A percentile compares a stretch with the other conserved stretches of the same genome.
Conservation (phyloP, 2,888 invertebrate genomes). For the Antheraea yamamai region DNA sequence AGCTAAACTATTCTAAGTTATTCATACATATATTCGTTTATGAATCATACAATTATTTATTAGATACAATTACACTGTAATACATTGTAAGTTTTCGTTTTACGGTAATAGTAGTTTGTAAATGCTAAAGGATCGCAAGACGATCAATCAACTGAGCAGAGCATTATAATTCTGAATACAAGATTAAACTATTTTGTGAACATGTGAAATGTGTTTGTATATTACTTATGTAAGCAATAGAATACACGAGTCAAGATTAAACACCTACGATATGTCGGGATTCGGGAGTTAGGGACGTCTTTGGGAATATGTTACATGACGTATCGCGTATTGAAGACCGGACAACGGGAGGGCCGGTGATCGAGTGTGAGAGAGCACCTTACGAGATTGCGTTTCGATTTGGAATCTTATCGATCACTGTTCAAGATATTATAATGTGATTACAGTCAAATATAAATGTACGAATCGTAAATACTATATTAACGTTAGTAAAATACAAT, state of each 20-base stretch:
- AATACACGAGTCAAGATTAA: not conserved
- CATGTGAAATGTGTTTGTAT: not conserved
- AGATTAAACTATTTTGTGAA: not conserved
- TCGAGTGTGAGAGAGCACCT: conserved; percentile 77
- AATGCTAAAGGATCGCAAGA: not conserved
- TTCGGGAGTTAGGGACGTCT: conserved; percentile 15
- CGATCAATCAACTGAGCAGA: not conserved
- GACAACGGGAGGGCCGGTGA: conserved; percentile 53
- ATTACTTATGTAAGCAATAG: conserved; percentile 5
- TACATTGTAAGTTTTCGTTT: not conserved
- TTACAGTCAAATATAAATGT: not conserved
- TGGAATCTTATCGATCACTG: conserved; percentile 48
- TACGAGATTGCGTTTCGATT: conserved; percentile 60
- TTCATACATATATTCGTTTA: too few species aligned
- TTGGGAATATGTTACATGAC: conserved; percentile 65
- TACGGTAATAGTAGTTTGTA: not conserved
- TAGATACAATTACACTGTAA: not conserved
- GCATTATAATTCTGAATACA: not conserved
- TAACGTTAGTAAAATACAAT: not conserved
- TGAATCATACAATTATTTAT: too few species aligned
- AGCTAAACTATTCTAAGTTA: too few species aligned
- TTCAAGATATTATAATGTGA: conserved; percentile 39
- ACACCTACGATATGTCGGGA: not conserved
- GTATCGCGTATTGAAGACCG: conserved; percentile 73
- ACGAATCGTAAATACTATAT: not conserved